Evolutionary conservation across 1,140 invertebrate species (phyloP).

Genomic region (Hyposmocoma kahamanoa): DNA sequence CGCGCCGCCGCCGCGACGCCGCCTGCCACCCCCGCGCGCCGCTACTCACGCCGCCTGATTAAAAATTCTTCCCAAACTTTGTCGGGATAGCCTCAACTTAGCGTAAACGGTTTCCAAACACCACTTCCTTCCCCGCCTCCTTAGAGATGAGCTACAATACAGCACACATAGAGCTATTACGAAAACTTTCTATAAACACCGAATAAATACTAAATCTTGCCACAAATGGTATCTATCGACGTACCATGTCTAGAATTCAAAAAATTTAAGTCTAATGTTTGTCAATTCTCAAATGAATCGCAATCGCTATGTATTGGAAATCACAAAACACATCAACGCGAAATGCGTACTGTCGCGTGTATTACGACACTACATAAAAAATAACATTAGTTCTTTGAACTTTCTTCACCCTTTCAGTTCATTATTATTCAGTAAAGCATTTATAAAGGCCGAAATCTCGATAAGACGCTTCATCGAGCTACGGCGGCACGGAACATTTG

Average conservation of each 20-base stretch:
- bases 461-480: conserved; percentile 14
- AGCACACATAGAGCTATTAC: too few relatives aligned
- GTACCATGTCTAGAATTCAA: too few relatives aligned
- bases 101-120: conserved; percentile 33
- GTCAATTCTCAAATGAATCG: too few relatives aligned
- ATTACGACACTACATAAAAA: too few relatives aligned
- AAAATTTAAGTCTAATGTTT: too few relatives aligned
- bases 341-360: too few relatives aligned
- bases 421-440: neutral
- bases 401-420: neutral
- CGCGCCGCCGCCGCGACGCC: conserved; percentile 52
- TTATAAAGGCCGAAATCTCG: conserved; percentile 12
- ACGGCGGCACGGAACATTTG: conserved; percentile 19
- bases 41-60: conserved; percentile 35
- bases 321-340: too few relatives aligned
- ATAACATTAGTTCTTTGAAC: too few relatives aligned
- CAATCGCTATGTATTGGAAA: too few relatives aligned
- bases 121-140: conserved; percentile 6
- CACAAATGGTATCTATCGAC: too few relatives aligned
- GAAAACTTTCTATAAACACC: too few relatives aligned
- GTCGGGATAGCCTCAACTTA: conserved; percentile 38
- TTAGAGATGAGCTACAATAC: neutral
- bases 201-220: too few relatives aligned
- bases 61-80: conserved; percentile 60
- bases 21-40: conserved; percentile 46